Conservation (phyloP, 1,140 invertebrate genomes). For the Idris sp. region DNA sequence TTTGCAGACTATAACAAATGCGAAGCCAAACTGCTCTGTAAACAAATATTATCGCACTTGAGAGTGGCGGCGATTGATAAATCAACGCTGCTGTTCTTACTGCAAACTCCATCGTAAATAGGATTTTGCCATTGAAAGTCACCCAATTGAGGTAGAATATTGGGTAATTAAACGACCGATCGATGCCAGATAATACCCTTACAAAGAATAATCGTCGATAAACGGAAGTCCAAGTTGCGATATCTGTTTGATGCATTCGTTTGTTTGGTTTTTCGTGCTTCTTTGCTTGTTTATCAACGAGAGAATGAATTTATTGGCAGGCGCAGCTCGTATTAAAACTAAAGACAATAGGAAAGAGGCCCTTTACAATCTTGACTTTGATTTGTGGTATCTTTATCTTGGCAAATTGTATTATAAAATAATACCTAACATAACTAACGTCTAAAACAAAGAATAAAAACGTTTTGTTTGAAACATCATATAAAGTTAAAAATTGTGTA, state of each 20-base stretch:
- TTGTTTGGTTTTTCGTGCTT: neutral
- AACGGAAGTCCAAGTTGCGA: neutral
- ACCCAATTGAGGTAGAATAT: conserved; percentile 3
- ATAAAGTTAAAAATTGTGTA: too few relatives aligned
- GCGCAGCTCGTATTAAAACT: too few relatives aligned
- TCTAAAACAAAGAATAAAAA: too few relatives aligned
- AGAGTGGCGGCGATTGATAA: conserved; percentile 26
- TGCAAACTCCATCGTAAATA: neutral
- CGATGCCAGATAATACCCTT: too few relatives aligned
- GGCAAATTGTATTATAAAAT: too few relatives aligned
- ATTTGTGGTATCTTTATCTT: too few relatives aligned
- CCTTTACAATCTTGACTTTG: too few relatives aligned
- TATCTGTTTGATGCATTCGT: conserved; percentile 4
- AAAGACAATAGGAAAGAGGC: too few relatives aligned
- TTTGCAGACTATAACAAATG: conserved; percentile 11
- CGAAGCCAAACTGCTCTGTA: conserved; percentile 1
- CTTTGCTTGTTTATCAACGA: neutral
- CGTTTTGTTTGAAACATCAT: too few relatives aligned
- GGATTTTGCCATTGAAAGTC: neutral
- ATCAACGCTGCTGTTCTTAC: conserved; percentile 7
- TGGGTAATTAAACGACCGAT: conserved; percentile 11
- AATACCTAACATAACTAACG: too few relatives aligned
- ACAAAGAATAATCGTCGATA: conserved; percentile 3
- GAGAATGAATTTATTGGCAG: too few relatives aligned
- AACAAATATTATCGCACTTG: conserved; percentile 33